Evolutionary conservation across 2,113 vertebrate genomes (phyloP).

Genomic region (Tetraodon nigroviridis): DNA sequence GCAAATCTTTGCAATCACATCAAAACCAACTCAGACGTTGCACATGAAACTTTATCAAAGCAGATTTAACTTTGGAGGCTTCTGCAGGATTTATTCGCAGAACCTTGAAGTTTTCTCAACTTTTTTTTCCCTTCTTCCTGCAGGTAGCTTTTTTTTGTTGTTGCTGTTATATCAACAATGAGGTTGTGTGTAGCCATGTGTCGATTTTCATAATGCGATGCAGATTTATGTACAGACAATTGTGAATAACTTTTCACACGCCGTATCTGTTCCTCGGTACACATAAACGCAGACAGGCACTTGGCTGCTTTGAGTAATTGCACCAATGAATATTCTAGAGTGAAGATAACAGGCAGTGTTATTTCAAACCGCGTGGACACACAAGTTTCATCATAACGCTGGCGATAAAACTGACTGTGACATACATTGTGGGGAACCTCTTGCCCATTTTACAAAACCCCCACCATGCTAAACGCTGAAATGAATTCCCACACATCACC

Average conservation of each 20-base stretch:
- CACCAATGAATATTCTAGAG: constrained; percentile 62
- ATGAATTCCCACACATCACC: constrained; percentile 45
- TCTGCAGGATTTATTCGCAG: constrained; percentile 32
- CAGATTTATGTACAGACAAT: constrained; percentile 65
- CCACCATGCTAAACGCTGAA: constrained; percentile 42
- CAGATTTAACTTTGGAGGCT: constrained; percentile 36
- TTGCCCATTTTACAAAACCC: constrained; percentile 57
- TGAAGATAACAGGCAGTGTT: constrained; percentile 47
- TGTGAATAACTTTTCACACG: constrained; percentile 52
- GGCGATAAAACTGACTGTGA: constrained; percentile 58
- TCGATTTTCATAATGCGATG: constrained; percentile 64
- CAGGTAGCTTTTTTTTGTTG: constrained; percentile 20
- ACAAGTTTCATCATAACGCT: constrained; percentile 53
- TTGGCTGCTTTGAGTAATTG: constrained; percentile 59
- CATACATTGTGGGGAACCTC: constrained; percentile 51
- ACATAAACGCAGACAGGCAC: constrained; percentile 47
- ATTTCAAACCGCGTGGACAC: constrained; percentile 51
- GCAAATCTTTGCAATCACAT: constrained; percentile 16
- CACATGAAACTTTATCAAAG: constrained; percentile 61
- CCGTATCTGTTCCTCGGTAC: constrained; percentile 40
- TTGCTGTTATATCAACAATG: constrained; percentile 16
- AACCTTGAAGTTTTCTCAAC: constrained; percentile 4
- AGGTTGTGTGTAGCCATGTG: constrained; percentile 41
- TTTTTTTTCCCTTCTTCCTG: constrained; percentile 2
- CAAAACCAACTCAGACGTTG: constrained; percentile 25